These are phyloP conservation scores for Sebastes nivosus DNA, from an alignment of 2,797 vertebrate genomes.

Conservation along the genomic window DNA sequence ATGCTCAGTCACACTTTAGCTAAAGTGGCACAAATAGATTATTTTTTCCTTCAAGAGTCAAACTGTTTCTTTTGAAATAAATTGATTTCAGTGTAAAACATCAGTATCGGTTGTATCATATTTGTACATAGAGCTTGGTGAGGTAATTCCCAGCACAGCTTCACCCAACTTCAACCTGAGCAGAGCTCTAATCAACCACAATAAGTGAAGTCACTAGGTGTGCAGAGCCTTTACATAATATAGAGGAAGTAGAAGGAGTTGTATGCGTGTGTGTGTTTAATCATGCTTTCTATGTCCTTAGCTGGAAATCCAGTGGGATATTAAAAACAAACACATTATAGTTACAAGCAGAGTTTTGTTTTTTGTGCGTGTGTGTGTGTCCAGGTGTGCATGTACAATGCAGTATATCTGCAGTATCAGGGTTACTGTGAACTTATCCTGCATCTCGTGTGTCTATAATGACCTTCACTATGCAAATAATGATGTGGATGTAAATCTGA, in stretches of 20 bases:
- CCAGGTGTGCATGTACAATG: neutral
- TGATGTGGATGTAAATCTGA: neutral
- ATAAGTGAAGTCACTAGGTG: neutral
- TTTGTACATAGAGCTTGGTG: neutral
- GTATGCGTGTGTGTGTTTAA: neutral
- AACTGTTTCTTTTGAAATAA: neutral
- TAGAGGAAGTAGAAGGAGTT: neutral
- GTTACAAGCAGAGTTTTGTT: neutral
- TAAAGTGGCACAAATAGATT: neutral
- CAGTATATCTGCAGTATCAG: neutral
- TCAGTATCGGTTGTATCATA: neutral
- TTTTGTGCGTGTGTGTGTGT: neutral
- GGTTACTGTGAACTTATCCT: neutral
- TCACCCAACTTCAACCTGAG: neutral
- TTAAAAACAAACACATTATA: neutral
- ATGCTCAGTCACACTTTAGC: neutral
- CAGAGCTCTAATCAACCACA: neutral
- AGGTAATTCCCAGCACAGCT: neutral
- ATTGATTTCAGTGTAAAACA: neutral
- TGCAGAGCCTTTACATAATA: neutral
- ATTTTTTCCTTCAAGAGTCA: neutral
- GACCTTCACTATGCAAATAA: slow-evolving; percentile 1
- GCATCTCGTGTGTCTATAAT: neutral
- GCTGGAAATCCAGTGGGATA: neutral
- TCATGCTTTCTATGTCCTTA: neutral